Conservation (phyloP, 2,888 invertebrate genomes). For the Epirrhoe alternata region DNA sequence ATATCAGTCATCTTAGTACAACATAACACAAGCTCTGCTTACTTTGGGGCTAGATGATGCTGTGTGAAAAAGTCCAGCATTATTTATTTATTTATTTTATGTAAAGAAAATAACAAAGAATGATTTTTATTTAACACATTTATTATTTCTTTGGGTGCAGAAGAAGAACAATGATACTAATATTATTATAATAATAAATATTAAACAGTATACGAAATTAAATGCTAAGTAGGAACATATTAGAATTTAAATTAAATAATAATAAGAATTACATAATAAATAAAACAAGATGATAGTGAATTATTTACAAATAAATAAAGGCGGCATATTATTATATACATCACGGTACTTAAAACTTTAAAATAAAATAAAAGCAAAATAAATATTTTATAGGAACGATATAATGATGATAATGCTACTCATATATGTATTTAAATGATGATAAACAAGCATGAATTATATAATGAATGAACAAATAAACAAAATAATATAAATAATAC, state of each 20-base stretch:
- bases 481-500: neutral
- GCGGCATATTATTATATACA: too few relatives aligned
- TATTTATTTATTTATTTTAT: too few relatives aligned
- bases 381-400: too few relatives aligned
- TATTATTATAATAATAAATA: neutral
- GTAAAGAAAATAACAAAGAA: neutral
- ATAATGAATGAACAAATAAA: neutral
- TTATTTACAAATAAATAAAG: too few relatives aligned
- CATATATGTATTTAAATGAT: neutral
- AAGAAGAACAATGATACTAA: constrained; percentile 27
- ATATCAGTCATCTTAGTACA: too few relatives aligned
- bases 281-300: neutral
- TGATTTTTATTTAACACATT: neutral
- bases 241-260: neutral
- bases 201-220: neutral
- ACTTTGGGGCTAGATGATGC: too few relatives aligned
- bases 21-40: too few relatives aligned
- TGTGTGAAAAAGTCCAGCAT: too few relatives aligned
- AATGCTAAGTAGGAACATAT: neutral
- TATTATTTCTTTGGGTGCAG: constrained; percentile 50
- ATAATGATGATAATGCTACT: too few relatives aligned
- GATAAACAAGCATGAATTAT: neutral
- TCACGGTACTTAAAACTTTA: too few relatives aligned
- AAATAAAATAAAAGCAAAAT: too few relatives aligned
- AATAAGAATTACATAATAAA: neutral